Evolutionary conservation across 1,140 invertebrate genomes (phyloP).

Genomic region (Cecropterus lyciades): DNA sequence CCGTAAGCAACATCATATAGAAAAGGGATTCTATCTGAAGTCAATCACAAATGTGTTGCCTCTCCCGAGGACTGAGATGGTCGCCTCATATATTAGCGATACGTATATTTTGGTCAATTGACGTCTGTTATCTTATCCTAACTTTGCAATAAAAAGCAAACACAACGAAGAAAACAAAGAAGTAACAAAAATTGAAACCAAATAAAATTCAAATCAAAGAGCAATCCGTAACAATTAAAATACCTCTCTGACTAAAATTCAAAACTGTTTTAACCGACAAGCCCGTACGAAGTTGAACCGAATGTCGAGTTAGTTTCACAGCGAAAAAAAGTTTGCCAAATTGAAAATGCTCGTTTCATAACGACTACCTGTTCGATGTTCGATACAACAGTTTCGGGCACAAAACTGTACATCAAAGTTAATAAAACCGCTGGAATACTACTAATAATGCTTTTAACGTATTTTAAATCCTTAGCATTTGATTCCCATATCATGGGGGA

Average conservation of each 20-base stretch:
- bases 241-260: constrained; percentile 8
- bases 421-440: background rate
- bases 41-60: no score
- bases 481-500: no score
- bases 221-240: constrained; percentile 18
- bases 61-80: no score
- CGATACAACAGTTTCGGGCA: background rate
- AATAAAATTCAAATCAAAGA: constrained; percentile 18
- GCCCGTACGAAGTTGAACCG: constrained; percentile 10
- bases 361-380: constrained; percentile 33
- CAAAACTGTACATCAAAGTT: background rate
- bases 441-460: background rate
- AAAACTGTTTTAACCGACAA: constrained; percentile 25
- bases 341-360: constrained; percentile 25
- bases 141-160: no score
- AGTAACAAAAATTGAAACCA: background rate
- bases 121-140: no score
- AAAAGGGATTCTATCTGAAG: no score
- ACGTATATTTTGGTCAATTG: no score
- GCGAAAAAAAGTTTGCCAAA: constrained; percentile 30
- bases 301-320: constrained; percentile 23
- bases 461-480: no score
- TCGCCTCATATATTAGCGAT: no score
- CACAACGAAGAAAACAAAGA: no score
- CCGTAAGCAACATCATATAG: no score